phyloP scores from a whole-genome alignment of 2,113 vertebrate genomes.

The Hiodon alosoides region DNA sequence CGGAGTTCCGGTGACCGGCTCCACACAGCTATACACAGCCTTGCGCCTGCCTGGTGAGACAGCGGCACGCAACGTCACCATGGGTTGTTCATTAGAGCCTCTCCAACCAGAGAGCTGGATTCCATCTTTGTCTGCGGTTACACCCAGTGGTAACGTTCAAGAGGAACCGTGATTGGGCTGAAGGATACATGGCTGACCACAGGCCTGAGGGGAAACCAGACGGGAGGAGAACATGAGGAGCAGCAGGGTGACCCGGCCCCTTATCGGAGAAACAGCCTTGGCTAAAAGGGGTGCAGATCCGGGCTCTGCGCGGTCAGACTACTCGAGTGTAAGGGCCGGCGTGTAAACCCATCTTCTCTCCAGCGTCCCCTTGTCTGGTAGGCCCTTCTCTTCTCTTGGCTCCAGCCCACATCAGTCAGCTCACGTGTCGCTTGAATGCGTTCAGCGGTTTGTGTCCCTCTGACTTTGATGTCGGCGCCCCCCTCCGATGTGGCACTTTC shows the following conservation, averaged over 20 bases:
- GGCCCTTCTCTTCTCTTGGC: too few relatives aligned
- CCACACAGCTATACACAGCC: constrained; percentile 72
- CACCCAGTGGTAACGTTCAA: too few relatives aligned
- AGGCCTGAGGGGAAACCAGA: too few relatives aligned
- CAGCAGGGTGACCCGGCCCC: background rate
- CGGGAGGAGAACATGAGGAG: too few relatives aligned
- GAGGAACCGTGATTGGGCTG: too few relatives aligned
- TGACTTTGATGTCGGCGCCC: background rate
- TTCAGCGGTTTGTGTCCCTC: background rate
- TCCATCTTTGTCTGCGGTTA: background rate
- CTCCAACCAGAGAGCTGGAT: background rate
- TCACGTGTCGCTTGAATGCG: background rate
- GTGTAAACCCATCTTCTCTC: too few relatives aligned
- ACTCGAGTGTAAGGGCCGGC: too few relatives aligned
- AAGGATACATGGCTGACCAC: too few relatives aligned
- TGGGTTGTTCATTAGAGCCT: background rate
- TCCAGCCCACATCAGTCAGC: too few relatives aligned
- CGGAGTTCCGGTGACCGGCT: constrained; percentile 66
- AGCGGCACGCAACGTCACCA: background rate
- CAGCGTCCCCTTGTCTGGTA: background rate
- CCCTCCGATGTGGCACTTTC: background rate
- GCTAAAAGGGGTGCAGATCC: too few relatives aligned
- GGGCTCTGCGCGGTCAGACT: too few relatives aligned
- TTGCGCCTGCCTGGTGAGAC: constrained; percentile 44
- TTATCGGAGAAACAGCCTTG: background rate